Conservation (phyloP, 2,888 invertebrate species). For the Aphelenchoides bicaudatus region DNA sequence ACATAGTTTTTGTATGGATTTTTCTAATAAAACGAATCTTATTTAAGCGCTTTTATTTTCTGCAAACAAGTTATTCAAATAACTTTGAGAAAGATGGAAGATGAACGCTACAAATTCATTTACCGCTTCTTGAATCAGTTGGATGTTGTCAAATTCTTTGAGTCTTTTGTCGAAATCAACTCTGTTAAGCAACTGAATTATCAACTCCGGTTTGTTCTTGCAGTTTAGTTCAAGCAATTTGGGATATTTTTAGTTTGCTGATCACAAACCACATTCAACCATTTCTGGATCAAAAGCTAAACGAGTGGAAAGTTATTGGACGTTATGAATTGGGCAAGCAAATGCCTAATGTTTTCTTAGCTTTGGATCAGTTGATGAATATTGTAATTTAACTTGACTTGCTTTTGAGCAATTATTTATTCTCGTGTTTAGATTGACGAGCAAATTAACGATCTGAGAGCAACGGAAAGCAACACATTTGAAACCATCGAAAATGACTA, state of each 20-base stretch:
- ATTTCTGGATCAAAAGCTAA: not conserved
- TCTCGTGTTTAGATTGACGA: not conserved
- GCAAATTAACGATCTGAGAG: not conserved
- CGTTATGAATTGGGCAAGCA: slow-evolving; percentile 4
- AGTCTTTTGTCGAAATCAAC: too few relatives aligned
- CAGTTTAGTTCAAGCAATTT: too few relatives aligned
- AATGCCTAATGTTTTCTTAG: not conserved
- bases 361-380: not conserved
- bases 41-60: too few relatives aligned
- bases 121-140: too few relatives aligned
- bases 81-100: too few relatives aligned
- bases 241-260: slow-evolving; percentile 1
- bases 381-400: not conserved
- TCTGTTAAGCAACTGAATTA: too few relatives aligned
- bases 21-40: too few relatives aligned
- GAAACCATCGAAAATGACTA: not conserved
- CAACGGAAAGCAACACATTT: not conserved
- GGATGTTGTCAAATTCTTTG: too few relatives aligned
- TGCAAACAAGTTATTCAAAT: too few relatives aligned
- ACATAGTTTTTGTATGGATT: too few relatives aligned
- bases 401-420: not conserved
- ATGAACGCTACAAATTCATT: too few relatives aligned
- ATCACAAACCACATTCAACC: not conserved
- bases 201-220: too few relatives aligned
- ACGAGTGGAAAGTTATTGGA: not conserved